Percentiles rank a stretch among this genome's conserved stretches.
Evolutionary conservation across 2,797 vertebrate genomes (phyloP).

Genomic region (Columba guinea): DNA sequence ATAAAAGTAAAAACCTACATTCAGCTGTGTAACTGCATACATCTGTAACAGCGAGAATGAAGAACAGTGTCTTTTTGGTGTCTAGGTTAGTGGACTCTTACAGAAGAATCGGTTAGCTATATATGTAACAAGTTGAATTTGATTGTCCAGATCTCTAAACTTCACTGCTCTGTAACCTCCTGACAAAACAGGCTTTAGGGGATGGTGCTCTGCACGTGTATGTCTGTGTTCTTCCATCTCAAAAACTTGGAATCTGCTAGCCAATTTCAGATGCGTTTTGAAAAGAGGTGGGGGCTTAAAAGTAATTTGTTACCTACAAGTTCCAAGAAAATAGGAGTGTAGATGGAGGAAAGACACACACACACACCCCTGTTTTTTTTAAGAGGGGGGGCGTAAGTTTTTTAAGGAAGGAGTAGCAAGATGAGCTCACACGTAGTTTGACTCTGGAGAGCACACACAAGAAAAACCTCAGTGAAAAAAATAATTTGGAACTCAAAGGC

Average conservation of each 20-base stretch:
- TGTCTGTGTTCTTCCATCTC: not conserved
- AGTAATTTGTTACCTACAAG: not conserved
- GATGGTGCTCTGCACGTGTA: not conserved
- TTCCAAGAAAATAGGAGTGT: not conserved
- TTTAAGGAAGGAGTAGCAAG: not conserved
- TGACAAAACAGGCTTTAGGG: not conserved
- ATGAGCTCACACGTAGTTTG: not conserved
- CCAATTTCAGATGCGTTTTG: not conserved
- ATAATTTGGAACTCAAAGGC: not conserved
- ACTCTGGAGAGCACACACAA: not conserved
- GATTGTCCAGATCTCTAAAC: not conserved
- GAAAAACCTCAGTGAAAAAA: not conserved
- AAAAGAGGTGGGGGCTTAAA: not conserved
- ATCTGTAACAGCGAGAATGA: not conserved
- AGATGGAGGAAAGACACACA: not conserved
- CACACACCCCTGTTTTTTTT: too few species aligned
- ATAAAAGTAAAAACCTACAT: not conserved
- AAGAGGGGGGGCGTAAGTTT: not conserved
- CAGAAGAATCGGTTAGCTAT: not conserved
- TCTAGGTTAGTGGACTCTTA: not conserved
- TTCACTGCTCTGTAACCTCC: not conserved
- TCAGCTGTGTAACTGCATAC: not conserved
- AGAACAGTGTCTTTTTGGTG: not conserved
- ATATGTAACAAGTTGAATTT: not conserved
- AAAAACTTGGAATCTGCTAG: not conserved